Conservation (phyloP, 2,888 invertebrate genomes). For the Smittia aterrima region DNA sequence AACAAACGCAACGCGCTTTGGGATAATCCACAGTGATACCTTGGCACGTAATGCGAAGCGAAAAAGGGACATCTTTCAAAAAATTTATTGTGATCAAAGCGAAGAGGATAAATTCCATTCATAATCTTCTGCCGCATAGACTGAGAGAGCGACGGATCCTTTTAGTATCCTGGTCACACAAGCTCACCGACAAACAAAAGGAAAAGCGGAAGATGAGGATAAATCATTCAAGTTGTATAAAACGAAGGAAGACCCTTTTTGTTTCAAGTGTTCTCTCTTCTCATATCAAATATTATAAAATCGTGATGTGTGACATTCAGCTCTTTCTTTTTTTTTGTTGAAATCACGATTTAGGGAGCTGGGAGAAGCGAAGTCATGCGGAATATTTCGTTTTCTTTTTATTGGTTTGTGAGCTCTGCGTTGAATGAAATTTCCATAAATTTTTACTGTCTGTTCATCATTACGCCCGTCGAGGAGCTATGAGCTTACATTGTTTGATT, state of each 20-base stretch:
- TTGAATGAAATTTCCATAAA: neutral
- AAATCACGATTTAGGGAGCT: neutral
- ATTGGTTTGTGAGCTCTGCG: neutral
- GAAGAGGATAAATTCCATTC: neutral
- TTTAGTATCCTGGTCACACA: conserved; percentile 26
- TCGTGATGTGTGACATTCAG: conserved; percentile 27
- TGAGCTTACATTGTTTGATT: neutral
- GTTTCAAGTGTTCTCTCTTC: conserved; percentile 31
- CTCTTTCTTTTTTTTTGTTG: neutral
- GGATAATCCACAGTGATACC: conserved; percentile 9
- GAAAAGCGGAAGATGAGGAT: neutral
- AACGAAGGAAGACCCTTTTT: neutral
- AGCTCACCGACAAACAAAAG: conserved; percentile 3
- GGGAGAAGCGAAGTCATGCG: neutral
- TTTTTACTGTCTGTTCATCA: neutral
- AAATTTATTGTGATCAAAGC: conserved; percentile 18
- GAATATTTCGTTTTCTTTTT: conserved; percentile 12
- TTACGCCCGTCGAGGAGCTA: neutral
- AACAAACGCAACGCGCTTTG: neutral
- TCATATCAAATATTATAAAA: conserved; percentile 33
- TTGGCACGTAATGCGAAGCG: neutral
- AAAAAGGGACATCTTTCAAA: conserved; percentile 4
- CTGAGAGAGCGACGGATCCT: too few species aligned
- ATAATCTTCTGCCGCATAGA: neutral
- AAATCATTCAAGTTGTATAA: conserved; percentile 8